A percentile compares a stretch with the other conserved stretches of the same genome.
These are phyloP conservation scores for Huso huso DNA, from an alignment of 2,797 vertebrate species.

Conservation along the genomic window DNA sequence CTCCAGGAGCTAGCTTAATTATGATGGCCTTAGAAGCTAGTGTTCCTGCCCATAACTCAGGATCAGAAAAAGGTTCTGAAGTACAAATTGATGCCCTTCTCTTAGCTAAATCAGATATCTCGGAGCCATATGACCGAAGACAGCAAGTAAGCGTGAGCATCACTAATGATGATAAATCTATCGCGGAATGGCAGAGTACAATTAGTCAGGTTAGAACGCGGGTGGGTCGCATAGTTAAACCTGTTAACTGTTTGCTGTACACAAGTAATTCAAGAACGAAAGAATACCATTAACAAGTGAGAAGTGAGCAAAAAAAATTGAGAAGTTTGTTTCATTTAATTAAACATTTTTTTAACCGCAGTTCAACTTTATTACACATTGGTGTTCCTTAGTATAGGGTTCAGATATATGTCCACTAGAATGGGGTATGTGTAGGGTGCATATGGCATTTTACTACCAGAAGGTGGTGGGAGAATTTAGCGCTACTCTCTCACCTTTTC, in stretches of 20 bases:
- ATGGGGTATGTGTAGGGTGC: slow-evolving; percentile 3
- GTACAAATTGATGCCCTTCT: neutral
- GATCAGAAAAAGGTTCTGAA: neutral
- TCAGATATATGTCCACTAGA: neutral
- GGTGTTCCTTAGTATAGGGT: neutral
- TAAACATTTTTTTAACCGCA: neutral
- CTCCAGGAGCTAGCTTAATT: neutral
- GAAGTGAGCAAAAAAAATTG: too few relatives aligned
- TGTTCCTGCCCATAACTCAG: neutral
- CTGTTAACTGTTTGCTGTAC: slow-evolving; percentile 8
- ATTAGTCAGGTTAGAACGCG: slow-evolving; percentile 1
- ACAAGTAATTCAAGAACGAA: neutral
- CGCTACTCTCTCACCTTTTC: slow-evolving; percentile 4
- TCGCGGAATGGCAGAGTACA: neutral
- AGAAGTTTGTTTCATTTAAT: slow-evolving; percentile 4
- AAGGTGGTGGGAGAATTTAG: slow-evolving; percentile 1
- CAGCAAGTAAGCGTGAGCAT: too few relatives aligned
- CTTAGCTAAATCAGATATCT: too few relatives aligned
- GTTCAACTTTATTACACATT: neutral
- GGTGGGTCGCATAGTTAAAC: slow-evolving; percentile 6
- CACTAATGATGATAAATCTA: too few relatives aligned
- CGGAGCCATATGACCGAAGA: too few relatives aligned
- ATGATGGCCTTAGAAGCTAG: neutral
- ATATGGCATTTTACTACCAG: slow-evolving; percentile 10
- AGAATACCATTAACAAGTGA: neutral